phyloP scores from a whole-genome alignment of 1,140 invertebrate species.

The Drosophila gunungcola region DNA sequence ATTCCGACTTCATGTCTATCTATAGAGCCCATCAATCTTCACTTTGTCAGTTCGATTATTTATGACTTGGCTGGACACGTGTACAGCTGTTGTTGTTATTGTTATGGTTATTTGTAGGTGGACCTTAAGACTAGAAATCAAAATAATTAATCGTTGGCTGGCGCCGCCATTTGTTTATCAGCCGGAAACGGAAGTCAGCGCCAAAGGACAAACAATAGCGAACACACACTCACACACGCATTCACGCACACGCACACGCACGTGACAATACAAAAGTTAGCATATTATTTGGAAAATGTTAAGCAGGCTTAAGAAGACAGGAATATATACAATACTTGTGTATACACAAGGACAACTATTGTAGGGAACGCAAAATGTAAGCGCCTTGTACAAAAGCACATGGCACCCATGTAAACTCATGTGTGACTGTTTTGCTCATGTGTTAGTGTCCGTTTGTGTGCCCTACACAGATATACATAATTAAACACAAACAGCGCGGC shows the following conservation, averaged over 20 bases:
- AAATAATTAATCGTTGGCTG: conserved; percentile 77
- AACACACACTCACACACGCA: conserved; percentile 26
- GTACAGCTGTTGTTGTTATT: conserved; percentile 10
- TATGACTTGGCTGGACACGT: conserved; percentile 34
- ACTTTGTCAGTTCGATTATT: conserved; percentile 14
- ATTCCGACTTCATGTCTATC: neutral
- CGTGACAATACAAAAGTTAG: conserved; percentile 48
- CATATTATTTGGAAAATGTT: conserved; percentile 65
- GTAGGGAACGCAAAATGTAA: conserved; percentile 46
- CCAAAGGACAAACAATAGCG: conserved; percentile 68
- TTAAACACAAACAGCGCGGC: conserved; percentile 71
- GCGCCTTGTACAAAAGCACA: conserved; percentile 59
- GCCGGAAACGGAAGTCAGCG: conserved; percentile 75
- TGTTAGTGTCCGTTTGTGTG: neutral
- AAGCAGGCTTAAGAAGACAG: conserved; percentile 38
- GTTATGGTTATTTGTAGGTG: conserved; percentile 18
- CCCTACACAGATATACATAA: conserved; percentile 58
- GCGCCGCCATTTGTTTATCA: conserved; percentile 80
- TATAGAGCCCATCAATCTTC: conserved; percentile 9
- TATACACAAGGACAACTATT: conserved; percentile 11
- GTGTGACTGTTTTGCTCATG: neutral
- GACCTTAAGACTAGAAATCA: conserved; percentile 51
- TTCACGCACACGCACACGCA: conserved; percentile 4
- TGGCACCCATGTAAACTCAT: conserved; percentile 54
- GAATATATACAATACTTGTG: neutral